Evolutionary conservation across 1,140 invertebrate species (phyloP).

Genomic region (Drosophila bifasciata): DNA sequence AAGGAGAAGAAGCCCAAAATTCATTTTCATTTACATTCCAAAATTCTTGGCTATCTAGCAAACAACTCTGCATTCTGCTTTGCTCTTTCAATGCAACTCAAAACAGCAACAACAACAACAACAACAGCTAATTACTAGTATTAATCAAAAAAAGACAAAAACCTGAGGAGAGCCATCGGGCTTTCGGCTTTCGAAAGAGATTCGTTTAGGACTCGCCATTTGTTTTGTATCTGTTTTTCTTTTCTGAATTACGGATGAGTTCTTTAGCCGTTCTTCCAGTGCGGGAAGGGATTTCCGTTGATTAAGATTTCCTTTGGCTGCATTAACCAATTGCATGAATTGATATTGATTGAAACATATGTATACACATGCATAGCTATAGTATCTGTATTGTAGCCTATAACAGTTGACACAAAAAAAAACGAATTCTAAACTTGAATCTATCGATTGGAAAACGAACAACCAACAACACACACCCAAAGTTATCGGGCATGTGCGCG

Average conservation of each 20-base stretch:
- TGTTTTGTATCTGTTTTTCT: no score
- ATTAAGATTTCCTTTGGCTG: conserved; percentile 57
- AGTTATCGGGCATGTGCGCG: conserved; percentile 18
- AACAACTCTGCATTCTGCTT: conserved; percentile 23
- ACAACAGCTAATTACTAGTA: no score
- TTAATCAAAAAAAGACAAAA: conserved; percentile 12
- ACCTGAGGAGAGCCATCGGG: conserved; percentile 12
- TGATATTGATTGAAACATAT: conserved; percentile 42
- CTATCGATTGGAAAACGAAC: conserved; percentile 26
- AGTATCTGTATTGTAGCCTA: conserved; percentile 32
- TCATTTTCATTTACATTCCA: conserved; percentile 37
- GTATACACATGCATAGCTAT: conserved; percentile 22
- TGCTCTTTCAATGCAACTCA: conserved; percentile 24
- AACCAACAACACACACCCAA: neutral
- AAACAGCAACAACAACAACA: neutral
- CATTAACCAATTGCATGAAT: conserved; percentile 70
- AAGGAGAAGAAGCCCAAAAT: conserved; percentile 21
- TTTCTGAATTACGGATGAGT: conserved; percentile 13
- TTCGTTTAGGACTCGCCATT: no score
- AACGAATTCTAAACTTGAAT: conserved; percentile 16
- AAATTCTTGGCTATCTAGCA: conserved; percentile 16
- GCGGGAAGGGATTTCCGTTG: conserved; percentile 30
- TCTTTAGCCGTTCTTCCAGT: conserved; percentile 16
- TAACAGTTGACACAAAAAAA: conserved; percentile 40
- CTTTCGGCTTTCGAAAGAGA: conserved; percentile 22